Evolutionary conservation across 2,113 vertebrate species (phyloP).

Genomic region (Pogona vitticeps): DNA sequence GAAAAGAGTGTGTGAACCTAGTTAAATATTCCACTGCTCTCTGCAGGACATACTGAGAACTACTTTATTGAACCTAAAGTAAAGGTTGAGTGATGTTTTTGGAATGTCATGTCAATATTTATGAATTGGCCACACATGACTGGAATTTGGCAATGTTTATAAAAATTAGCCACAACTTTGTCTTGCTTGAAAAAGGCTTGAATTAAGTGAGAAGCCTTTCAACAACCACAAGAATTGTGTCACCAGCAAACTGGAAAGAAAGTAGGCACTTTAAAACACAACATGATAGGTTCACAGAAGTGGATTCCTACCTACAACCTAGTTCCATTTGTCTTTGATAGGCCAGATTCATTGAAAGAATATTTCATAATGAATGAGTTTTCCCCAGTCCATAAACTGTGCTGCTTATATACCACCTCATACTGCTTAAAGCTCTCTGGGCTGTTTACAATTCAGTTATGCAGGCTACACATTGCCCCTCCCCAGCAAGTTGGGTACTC

Average conservation of each 20-base stretch:
- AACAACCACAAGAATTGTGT: not conserved
- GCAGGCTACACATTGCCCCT: too few species aligned
- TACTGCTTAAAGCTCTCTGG: too few species aligned
- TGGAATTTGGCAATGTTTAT: not conserved
- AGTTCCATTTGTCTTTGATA: not conserved
- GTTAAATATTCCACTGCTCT: constrained; percentile 4
- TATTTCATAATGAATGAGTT: not conserved
- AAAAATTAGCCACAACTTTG: not conserved
- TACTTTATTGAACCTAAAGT: not conserved
- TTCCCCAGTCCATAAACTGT: too few species aligned
- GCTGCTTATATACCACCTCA: too few species aligned
- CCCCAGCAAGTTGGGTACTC: too few species aligned
- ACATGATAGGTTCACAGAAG: not conserved
- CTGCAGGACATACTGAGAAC: not conserved
- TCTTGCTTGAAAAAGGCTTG: not conserved
- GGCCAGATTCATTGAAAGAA: not conserved
- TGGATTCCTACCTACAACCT: not conserved
- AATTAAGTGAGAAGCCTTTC: not conserved
- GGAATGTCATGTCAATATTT: not conserved
- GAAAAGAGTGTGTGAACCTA: not conserved
- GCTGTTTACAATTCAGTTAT: too few species aligned
- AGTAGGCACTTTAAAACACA: not conserved
- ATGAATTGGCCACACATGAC: not conserved
- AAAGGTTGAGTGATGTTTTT: not conserved
- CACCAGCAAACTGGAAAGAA: not conserved